Evolutionary conservation across 1,140 invertebrate genomes (phyloP).

Genomic region (Hycleus phaleratus): DNA sequence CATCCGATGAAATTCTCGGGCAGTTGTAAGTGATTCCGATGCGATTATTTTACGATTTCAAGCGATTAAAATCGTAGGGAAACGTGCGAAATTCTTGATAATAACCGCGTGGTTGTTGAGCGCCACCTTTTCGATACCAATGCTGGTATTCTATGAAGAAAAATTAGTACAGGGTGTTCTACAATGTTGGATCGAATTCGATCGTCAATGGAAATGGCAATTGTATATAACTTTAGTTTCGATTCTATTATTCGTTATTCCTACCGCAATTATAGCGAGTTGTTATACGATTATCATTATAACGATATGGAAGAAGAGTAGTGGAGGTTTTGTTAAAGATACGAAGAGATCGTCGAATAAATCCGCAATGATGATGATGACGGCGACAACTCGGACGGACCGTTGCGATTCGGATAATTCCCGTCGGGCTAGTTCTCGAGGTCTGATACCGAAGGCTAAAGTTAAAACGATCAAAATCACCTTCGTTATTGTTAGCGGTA

Average conservation of each 20-base stretch:
- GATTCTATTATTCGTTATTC: constrained; percentile 75
- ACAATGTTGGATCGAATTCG: constrained; percentile 88
- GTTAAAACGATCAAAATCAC: constrained; percentile 76
- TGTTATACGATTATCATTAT: constrained; percentile 88
- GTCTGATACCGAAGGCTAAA: constrained; percentile 87
- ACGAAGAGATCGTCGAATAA: background rate
- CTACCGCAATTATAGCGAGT: constrained; percentile 79
- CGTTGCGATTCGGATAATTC: constrained; percentile 42
- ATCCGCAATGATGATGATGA: too few relatives aligned
- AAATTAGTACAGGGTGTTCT: constrained; percentile 64
- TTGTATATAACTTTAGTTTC: constrained; percentile 84
- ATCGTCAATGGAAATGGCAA: constrained; percentile 66
- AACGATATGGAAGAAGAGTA: constrained; percentile 82
- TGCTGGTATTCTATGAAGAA: constrained; percentile 75
- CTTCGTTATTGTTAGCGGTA: constrained; percentile 87
- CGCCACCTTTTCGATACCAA: constrained; percentile 74
- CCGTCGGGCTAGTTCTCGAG: constrained; percentile 66
- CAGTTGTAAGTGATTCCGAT: constrained; percentile 67
- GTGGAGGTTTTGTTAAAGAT: constrained; percentile 42
- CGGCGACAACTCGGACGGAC: constrained; percentile 9
- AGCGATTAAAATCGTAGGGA: constrained; percentile 51
- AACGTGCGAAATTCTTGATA: constrained; percentile 70
- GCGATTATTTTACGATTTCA: background rate
- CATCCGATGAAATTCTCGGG: constrained; percentile 92
- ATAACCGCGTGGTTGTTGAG: constrained; percentile 76